Evolutionary conservation across 2,113 vertebrate species (phyloP), one percentile per base, ranked within the genome.

Genomic region (Chunga burmeisteri): DNA sequence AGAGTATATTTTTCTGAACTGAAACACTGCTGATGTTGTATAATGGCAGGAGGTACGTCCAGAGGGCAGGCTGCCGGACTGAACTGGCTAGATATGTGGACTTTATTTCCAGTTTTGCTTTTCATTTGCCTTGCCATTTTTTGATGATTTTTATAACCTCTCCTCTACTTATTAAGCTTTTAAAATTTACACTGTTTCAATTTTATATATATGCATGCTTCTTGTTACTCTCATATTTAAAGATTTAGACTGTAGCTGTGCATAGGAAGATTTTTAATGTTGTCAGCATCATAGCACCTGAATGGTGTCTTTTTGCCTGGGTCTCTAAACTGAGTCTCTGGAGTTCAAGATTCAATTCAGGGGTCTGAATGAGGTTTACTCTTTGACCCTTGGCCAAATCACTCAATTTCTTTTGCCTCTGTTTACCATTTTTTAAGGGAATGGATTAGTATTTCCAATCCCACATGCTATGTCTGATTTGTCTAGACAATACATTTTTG

Each of bases 401-500:
- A 62, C 36, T 95, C 53, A 13, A 62, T 94, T 93, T 90, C 66
- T 78, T 87, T 89, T 95, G 79, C 91, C 59, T 96, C 86, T 81
- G 81, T 91, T 97, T 95, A 84, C 94, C 94, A 67, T 97, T 58
- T 91, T 97, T 78, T 72, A 61, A 91, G 40, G 56, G 84, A 92
- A 86, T 36, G 79, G 91, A 93, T 81, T 89, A 86, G 58, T 79
- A 83, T 96, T 95, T 97, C 89, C 89, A 93, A 8, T 81, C 89
- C 93, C 87, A 95, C 79, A 94, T 96, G 94, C 91, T 94, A 80
- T 96, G 95, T 97, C 94, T 96, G 89, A 94, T 94, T 94, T 88
- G 97, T 96, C 97, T 96, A 97, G 97, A 95, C 95, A 95, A 96
- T 94, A 91, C 89, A 94, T 97, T 96, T 95, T 97, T 97, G 74